A percentile compares a stretch with the other conserved stretches of the same genome.
These are phyloP conservation scores for Cynodonichthys magdalenae DNA, from an alignment of 2,797 vertebrate genomes.

Conservation along the genomic window DNA sequence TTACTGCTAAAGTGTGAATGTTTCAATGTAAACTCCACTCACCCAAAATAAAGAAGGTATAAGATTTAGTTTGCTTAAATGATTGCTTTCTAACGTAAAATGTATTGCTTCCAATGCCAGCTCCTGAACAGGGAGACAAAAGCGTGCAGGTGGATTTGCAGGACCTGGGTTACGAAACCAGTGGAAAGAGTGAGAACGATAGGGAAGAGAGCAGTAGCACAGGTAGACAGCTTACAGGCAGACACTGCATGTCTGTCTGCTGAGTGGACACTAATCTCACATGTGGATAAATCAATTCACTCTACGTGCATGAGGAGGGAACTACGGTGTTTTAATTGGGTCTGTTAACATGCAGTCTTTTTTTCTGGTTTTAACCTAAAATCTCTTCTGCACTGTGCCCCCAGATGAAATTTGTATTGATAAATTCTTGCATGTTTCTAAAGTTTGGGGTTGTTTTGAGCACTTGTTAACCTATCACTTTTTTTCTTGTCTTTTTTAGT, in stretches of 20 bases:
- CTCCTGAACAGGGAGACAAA: conserved; percentile 78
- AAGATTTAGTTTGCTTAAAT: conserved; percentile 15
- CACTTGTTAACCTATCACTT: conserved; percentile 52
- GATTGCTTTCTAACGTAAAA: conserved; percentile 43
- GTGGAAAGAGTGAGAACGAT: conserved; percentile 82
- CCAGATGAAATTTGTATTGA: conserved; percentile 33
- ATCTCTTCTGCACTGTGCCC: conserved; percentile 34
- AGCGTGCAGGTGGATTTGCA: conserved; percentile 82
- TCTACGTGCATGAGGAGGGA: conserved; percentile 72
- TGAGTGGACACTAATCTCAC: conserved; percentile 68
- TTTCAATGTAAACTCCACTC: not conserved
- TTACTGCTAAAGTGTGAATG: not conserved
- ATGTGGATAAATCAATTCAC: conserved; percentile 42
- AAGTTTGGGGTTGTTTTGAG: conserved; percentile 51
- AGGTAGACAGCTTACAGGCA: conserved; percentile 78
- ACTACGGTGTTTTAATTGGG: conserved; percentile 15
- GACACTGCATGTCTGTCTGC: conserved; percentile 69
- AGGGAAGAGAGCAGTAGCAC: conserved; percentile 82
- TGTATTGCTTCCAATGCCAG: conserved; percentile 75
- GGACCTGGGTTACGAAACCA: conserved; percentile 80
- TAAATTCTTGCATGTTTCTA: conserved; percentile 66
- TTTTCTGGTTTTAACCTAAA: conserved; percentile 52
- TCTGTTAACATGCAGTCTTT: conserved; percentile 31
- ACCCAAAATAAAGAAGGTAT: conserved; percentile 20
- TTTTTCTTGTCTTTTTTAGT: conserved; percentile 24